phyloP scores from a whole-genome alignment of 1,140 invertebrate genomes.

The Aphelinus certus region DNA sequence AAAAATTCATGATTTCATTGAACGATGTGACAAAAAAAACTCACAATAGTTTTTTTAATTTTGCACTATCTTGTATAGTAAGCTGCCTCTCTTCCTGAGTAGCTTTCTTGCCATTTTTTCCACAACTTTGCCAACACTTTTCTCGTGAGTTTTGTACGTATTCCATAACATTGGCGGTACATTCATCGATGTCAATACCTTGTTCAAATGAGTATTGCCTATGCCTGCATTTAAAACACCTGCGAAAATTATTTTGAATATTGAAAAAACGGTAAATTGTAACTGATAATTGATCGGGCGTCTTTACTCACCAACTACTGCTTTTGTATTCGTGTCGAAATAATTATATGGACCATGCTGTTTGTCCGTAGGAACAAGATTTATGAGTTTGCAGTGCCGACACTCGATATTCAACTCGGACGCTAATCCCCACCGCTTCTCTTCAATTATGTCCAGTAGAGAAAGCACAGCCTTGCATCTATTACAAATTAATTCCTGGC shows the following conservation, averaged over 20 bases:
- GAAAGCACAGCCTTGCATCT: not conserved
- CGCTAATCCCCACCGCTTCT: not conserved
- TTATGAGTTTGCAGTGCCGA: not conserved
- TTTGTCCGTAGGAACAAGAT: not conserved
- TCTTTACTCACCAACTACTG: not conserved
- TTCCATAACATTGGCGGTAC: no score
- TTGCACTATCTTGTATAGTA: conserved; percentile 30
- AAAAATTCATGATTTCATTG: not conserved
- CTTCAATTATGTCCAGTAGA: not conserved
- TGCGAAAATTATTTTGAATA: no score
- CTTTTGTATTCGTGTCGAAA: conserved; percentile 11
- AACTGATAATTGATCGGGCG: no score
- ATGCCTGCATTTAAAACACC: no score
- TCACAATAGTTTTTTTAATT: conserved; percentile 30
- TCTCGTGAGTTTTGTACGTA: conserved; percentile 17
- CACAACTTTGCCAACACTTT: conserved; percentile 21
- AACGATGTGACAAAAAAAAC: not conserved
- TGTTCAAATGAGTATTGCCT: no score
- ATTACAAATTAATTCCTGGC: not conserved
- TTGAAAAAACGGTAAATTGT: no score
- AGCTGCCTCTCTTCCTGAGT: conserved; percentile 31
- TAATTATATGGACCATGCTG: not conserved
- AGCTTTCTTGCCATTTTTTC: conserved; percentile 40
- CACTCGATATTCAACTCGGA: not conserved
- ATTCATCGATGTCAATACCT: no score